Base-by-base conservation (phyloP, 1,140 invertebrate genomes). In the Drosophila teissieri region DNA sequence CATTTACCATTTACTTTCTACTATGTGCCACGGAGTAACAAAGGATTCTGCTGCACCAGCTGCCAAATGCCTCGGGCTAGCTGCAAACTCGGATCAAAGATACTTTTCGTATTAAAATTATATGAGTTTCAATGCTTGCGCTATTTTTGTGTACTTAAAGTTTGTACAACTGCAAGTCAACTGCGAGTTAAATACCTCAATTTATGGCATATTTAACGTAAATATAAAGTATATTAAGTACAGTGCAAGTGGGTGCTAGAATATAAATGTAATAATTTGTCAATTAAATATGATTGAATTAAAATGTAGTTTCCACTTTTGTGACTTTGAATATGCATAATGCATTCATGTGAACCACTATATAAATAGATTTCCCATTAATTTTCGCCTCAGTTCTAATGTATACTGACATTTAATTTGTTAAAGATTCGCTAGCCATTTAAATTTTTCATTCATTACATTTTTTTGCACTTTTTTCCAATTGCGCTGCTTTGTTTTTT, bases 381-480 rank as follows among this genome's bases (percentile, higher is more conserved):
- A 3, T 24, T 24, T 24, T 24, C 22, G 22, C 22, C 22, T 24
- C 22, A 24, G 22, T 24, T 24, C 27, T 31, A 31, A 27, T n/a
- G 1, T n/a, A 48, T 27, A 14, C 45, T n/a, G 14, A 27, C 2
- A n/a, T 10, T n/a, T 48, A n/a, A 11, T 22, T 39, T 39, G 40
- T 3, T 31, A 31, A 31, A 31, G 8, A 31, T 31, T 31, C 7
- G 8, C 7, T 7, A 10, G 7, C 27, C 27, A 3, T 61, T 17
- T 24, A 17, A 56, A 56, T 15, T 40, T n/a, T 14, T 3, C 40
- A 31, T 63, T 44, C 58, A 70, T 65, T 64, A 34, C 61, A 60
- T 54, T 58, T 63, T 4, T 46, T 45, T 44, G 19, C 34, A 45
- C 14, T 15, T 64, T 56, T 64, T 24, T 3, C 11, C 17, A 34